Evolutionary conservation across 1,140 invertebrate genomes (phyloP).

Genomic region (Subanguina moxae): DNA sequence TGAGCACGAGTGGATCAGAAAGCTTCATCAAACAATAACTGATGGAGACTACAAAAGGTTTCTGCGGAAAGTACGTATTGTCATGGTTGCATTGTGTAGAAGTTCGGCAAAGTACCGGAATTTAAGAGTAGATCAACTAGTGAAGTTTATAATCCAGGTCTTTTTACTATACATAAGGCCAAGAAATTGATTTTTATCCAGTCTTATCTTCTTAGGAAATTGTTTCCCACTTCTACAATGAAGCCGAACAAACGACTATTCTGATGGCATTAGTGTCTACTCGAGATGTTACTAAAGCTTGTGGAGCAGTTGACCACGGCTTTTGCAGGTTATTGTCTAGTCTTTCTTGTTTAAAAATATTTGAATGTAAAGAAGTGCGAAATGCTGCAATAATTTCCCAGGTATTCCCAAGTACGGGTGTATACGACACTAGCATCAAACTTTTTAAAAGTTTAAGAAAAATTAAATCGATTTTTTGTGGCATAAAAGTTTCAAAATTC

Average conservation of each 20-base stretch:
- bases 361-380: no score
- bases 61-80: constrained; percentile 15
- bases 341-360: neutral
- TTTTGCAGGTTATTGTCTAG: constrained; percentile 13
- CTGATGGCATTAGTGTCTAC: constrained; percentile 23
- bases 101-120: constrained; percentile 2
- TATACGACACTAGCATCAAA: no score
- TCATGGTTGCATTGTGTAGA: constrained; percentile 20
- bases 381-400: neutral
- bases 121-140: constrained; percentile 9
- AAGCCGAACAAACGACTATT: constrained; percentile 21
- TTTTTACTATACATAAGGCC: no score
- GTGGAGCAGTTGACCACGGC: constrained; percentile 14
- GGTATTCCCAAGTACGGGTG: no score
- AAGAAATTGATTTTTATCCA: no score
- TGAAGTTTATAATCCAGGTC: constrained; percentile 14
- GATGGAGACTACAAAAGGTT: constrained; percentile 15
- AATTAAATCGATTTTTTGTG: no score
- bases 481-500: no score
- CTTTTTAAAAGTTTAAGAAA: no score
- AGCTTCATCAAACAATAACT: constrained; percentile 9
- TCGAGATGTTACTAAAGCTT: constrained; percentile 9
- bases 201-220: constrained; percentile 7
- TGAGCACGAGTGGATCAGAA: constrained; percentile 19
- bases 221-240: constrained; percentile 19